Percentiles rank a stretch among this genome's conserved stretches.
These are phyloP conservation scores for Nephrocerus scutellatus DNA, from an alignment of 2,888 invertebrate genomes.

Conservation along the genomic window DNA sequence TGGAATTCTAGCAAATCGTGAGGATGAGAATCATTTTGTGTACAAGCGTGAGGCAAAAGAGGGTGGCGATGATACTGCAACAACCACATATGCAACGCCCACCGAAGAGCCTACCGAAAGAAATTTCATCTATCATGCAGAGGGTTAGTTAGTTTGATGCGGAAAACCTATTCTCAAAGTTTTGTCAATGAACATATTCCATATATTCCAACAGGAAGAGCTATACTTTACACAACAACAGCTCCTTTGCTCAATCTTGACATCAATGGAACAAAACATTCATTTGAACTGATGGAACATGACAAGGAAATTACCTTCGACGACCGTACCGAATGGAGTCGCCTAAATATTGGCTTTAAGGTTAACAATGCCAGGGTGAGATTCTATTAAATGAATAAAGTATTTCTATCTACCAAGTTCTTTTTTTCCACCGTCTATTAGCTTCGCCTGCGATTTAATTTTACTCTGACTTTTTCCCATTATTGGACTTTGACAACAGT, in stretches of 20 bases:
- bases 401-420: not conserved
- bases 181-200: not conserved
- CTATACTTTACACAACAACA: conserved; percentile 51
- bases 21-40: conserved; percentile 40
- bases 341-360: conserved; percentile 38
- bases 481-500: conserved; percentile 56
- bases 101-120: conserved; percentile 42
- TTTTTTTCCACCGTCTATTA: conserved; percentile 25
- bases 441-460: conserved; percentile 54
- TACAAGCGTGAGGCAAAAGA: conserved; percentile 37
- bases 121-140: conserved; percentile 52
- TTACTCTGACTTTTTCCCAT: conserved; percentile 48
- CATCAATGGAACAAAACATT: conserved; percentile 14
- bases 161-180: not conserved
- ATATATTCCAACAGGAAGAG: conserved; percentile 48
- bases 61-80: conserved; percentile 9
- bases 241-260: conserved; percentile 49
- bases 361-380: conserved; percentile 19
- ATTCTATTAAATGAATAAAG: not conserved
- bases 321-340: conserved; percentile 38
- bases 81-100: conserved; percentile 38
- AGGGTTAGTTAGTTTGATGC: conserved; percentile 39
- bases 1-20: conserved; percentile 52
- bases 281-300: conserved; percentile 16
- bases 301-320: conserved; percentile 35